Evolutionary conservation across 2,888 invertebrate genomes (phyloP).

Genomic region (Pristionchus entomophagus): DNA sequence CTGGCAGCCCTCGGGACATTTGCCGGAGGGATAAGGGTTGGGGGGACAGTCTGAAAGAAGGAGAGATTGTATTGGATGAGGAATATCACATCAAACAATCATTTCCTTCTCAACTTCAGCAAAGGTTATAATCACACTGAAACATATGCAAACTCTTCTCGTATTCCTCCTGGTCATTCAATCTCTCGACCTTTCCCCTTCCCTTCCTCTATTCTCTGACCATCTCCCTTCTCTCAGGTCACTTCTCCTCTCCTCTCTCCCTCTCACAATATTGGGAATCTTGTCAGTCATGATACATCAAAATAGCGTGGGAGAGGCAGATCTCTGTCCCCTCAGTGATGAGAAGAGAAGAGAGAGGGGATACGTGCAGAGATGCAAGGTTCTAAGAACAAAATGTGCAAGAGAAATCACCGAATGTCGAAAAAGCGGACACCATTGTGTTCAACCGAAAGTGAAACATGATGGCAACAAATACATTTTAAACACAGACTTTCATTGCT

Average conservation of each 20-base stretch:
- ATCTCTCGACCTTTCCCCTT: constrained; percentile 25
- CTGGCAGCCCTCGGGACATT: constrained; percentile 70
- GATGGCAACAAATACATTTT: too few species aligned
- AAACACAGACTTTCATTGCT: too few species aligned
- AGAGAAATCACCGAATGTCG: neutral
- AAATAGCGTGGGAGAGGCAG: constrained; percentile 10
- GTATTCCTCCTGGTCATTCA: constrained; percentile 47
- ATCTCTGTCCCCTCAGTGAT: neutral
- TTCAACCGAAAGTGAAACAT: too few species aligned
- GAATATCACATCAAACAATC: too few species aligned
- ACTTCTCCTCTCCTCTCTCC: too few species aligned
- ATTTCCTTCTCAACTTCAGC: neutral
- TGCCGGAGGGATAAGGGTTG: constrained; percentile 64
- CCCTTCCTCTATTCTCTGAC: neutral
- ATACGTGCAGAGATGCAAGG: neutral
- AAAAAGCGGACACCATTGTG: too few species aligned
- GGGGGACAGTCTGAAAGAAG: constrained; percentile 65
- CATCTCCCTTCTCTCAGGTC: constrained; percentile 11
- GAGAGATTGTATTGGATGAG: neutral
- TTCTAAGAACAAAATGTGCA: neutral
- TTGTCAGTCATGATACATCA: neutral
- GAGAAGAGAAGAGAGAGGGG: neutral
- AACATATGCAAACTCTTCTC: constrained; percentile 2
- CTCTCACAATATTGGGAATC: constrained; percentile 4
- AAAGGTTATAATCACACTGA: neutral